These are phyloP conservation scores for Toxonevra muliebris DNA, from an alignment of 2,888 invertebrate genomes.

Conservation along the genomic window DNA sequence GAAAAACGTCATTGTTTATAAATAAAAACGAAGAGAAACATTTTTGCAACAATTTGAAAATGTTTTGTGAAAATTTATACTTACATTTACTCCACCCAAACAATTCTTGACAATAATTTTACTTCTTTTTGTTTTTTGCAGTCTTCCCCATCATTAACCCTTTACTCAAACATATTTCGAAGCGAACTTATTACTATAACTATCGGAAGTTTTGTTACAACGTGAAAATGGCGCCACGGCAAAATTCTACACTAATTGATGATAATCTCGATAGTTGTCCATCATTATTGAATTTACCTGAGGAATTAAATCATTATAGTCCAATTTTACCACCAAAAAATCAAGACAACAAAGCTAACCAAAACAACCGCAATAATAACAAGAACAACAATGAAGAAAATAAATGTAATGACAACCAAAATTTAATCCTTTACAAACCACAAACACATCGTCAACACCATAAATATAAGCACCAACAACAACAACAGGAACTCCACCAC, in stretches of 20 bases:
- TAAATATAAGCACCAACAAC: slow-evolving; percentile 5
- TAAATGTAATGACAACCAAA: slow-evolving; percentile 25
- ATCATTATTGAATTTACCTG: slow-evolving; percentile 53
- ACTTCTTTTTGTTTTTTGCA: not conserved
- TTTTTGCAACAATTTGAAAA: not conserved
- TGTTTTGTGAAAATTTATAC: no score
- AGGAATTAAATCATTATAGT: slow-evolving; percentile 53
- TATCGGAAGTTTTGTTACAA: not conserved
- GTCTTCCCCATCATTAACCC: not conserved
- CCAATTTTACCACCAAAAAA: slow-evolving; percentile 56
- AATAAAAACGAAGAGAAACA: not conserved
- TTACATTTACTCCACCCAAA: no score
- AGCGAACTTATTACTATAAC: not conserved
- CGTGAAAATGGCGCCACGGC: slow-evolving; percentile 56
- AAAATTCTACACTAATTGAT: slow-evolving; percentile 63
- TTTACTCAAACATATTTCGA: not conserved
- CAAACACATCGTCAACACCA: slow-evolving; percentile 32
- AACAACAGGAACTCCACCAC: slow-evolving; percentile 17
- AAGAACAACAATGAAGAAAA: slow-evolving; percentile 35
- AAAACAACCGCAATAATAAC: slow-evolving; percentile 38
- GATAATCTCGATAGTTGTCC: slow-evolving; percentile 56
- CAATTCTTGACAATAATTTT: not conserved
- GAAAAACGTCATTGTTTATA: not conserved
- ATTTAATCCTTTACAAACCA: not conserved
- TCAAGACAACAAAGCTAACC: slow-evolving; percentile 32